These are phyloP conservation scores for Catostylus mosaicus DNA, from an alignment of 30 jellyfish, hydroid and myxozoan genomes.

Conservation along the genomic window DNA sequence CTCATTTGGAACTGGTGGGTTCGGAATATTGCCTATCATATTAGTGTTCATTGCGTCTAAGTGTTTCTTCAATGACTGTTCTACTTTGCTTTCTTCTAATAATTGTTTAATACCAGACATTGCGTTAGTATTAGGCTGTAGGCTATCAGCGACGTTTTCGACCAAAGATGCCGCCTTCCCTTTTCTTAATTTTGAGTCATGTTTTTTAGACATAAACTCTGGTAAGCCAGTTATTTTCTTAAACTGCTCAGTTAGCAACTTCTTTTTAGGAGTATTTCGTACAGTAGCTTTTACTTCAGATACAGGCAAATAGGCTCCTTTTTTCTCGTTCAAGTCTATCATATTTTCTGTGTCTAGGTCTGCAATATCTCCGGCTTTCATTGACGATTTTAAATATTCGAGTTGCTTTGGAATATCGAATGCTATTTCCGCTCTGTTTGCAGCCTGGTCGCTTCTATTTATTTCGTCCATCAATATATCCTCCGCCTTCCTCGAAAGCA, in stretches of 20 bases:
- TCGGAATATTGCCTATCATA: background rate
- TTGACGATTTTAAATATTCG: background rate
- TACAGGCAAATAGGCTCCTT: constrained; percentile 69
- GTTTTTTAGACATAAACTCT: constrained; percentile 31
- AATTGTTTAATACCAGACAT: constrained; percentile 62
- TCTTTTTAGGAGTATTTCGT: constrained; percentile 1
- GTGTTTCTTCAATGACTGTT: constrained; percentile 54
- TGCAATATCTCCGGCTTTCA: constrained; percentile 46
- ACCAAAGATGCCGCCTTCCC: constrained; percentile 25
- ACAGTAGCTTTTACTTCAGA: constrained; percentile 3
- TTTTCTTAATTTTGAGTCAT: background rate
- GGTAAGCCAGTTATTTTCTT: constrained; percentile 57
- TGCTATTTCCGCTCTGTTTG: constrained; percentile 47
- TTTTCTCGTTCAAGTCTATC: constrained; percentile 51
- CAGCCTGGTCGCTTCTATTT: constrained; percentile 68
- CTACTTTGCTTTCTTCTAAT: constrained; percentile 66
- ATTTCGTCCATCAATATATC: constrained; percentile 61
- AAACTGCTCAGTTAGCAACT: constrained; percentile 39
- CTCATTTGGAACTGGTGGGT: constrained; percentile 16
- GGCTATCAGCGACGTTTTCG: constrained; percentile 42
- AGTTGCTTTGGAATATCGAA: constrained; percentile 43
- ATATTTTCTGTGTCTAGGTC: constrained; percentile 60
- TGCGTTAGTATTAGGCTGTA: constrained; percentile 53
- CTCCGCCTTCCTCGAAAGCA: constrained; percentile 37
- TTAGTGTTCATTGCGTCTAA: constrained; percentile 31